Base-by-base conservation (phyloP, 2,888 invertebrate species). In the Lasioglossum morio region DNA sequence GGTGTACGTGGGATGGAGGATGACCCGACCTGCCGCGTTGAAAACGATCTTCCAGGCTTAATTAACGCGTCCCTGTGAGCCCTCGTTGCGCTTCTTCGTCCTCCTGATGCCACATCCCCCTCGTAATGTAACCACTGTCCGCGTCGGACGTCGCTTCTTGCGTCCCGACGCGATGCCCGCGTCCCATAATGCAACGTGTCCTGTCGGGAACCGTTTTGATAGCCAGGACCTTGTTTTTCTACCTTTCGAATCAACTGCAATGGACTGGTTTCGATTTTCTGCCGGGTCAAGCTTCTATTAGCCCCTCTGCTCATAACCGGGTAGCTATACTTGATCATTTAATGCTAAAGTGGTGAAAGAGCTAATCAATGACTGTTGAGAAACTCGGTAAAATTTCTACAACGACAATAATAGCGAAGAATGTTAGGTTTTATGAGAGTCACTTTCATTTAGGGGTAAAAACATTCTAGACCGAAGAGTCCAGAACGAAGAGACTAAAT, bases 121-220 rank as follows among this genome's bases (percentile, higher is more conserved):
- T 70, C 69, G 69, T 70, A 70, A 70, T 70, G 69, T 40, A 53
- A 70, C 72, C 73, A 63, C 53, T 66, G 27, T 66, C 34, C 37
- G 66, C 23, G 40, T 16, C 23, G 43, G 40, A 73, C 4, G 48
- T 12, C 69, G 69, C 40, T 70, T 70, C 37, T 70, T 70, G 69
- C 69, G 69, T 37, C 40, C 37, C 66, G 66, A 66, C 66, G 66
- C 66, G 66, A 66, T 34, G 34, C 30, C 66, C 66, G 34, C 1
- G 66, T 66, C 69, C 37, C 5, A 19, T 70, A 40, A 40, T 40
- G 69, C 37, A n/a, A 40, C 69, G 37, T 4, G 37, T 57, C 57
- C 57, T 57, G n/a, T 12, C n/a, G 27, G 63, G 27, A 63, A 16
- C 30, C 63, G 30, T 30, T 63, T 30, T 14, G 63, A 63, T 63